Percentiles rank a stretch among this genome's conserved stretches.
Conservation (phyloP, 2,888 invertebrate genomes). For the Machimus rusticus region DNA sequence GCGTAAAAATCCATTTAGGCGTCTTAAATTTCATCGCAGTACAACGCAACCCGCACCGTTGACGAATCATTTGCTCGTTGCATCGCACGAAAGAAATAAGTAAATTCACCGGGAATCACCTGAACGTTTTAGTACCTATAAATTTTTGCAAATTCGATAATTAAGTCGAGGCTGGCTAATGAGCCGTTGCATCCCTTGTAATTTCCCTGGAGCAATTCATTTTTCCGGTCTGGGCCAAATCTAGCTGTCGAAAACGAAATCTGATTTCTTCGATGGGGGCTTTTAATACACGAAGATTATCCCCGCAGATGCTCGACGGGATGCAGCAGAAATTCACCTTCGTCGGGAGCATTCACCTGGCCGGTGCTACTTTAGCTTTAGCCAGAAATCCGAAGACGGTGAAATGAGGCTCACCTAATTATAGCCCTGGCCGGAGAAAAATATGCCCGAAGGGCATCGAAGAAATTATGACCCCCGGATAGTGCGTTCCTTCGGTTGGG, state of each 20-base stretch:
- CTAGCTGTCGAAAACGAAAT: neutral
- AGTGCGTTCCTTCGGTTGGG: neutral
- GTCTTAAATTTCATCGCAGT: neutral
- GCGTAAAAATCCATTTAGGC: neutral
- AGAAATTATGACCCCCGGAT: slow-evolving; percentile 36
- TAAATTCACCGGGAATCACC: neutral
- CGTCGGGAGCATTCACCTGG: neutral
- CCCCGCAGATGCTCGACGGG: slow-evolving; percentile 15
- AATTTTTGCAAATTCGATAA: neutral
- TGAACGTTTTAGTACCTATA: neutral
- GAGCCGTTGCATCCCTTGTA: neutral
- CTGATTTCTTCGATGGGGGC: neutral
- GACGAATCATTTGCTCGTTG: neutral
- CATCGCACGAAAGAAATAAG: neutral
- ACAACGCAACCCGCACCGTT: neutral
- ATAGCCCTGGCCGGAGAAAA: slow-evolving; percentile 15
- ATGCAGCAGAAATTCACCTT: slow-evolving; percentile 32
- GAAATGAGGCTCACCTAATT: slow-evolving; percentile 33
- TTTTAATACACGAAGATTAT: neutral
- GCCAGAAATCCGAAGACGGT: slow-evolving; percentile 5
- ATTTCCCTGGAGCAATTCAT: neutral
- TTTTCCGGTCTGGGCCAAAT: neutral
- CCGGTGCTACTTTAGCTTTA: slow-evolving; percentile 7
- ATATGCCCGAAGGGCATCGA: slow-evolving; percentile 21
- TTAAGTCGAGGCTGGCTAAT: neutral